Evolutionary conservation across 2,797 vertebrate genomes (phyloP).

Genomic region (Schizopygopsis malacanthus): DNA sequence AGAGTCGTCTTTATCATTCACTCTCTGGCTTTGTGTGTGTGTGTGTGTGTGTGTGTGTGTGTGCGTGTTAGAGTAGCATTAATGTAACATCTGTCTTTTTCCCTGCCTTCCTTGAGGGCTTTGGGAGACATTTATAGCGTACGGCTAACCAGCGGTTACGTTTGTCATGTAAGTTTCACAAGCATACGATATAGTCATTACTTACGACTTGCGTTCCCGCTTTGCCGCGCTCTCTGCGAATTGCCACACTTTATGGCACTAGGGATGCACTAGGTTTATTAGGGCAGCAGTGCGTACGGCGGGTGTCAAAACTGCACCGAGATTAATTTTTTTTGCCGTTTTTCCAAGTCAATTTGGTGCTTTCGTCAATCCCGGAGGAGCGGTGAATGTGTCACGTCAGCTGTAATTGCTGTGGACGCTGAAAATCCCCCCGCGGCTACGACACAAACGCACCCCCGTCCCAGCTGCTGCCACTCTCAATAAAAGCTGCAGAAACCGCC

Average conservation of each 20-base stretch:
- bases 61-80: constrained; percentile 63
- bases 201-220: constrained; percentile 65
- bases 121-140: constrained; percentile 73
- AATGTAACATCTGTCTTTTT: constrained; percentile 78
- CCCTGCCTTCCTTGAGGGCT: constrained; percentile 68
- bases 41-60: neutral
- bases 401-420: constrained; percentile 77
- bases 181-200: constrained; percentile 71
- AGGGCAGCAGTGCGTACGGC: constrained; percentile 59
- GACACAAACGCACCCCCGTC: constrained; percentile 72
- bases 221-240: constrained; percentile 61
- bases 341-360: constrained; percentile 77
- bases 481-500: constrained; percentile 30
- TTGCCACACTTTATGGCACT: constrained; percentile 67
- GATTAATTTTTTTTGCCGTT: constrained; percentile 63
- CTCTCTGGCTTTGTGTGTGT: neutral
- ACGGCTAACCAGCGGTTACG: constrained; percentile 70
- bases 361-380: constrained; percentile 73
- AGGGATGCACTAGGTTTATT: constrained; percentile 69
- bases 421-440: constrained; percentile 69
- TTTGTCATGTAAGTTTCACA: constrained; percentile 78
- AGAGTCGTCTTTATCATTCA: constrained; percentile 18
- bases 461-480: constrained; percentile 47
- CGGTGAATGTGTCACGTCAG: constrained; percentile 75
- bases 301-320: constrained; percentile 69